Evolutionary conservation across 2,888 invertebrate species (phyloP).

Genomic region (Ophion ventricosus): DNA sequence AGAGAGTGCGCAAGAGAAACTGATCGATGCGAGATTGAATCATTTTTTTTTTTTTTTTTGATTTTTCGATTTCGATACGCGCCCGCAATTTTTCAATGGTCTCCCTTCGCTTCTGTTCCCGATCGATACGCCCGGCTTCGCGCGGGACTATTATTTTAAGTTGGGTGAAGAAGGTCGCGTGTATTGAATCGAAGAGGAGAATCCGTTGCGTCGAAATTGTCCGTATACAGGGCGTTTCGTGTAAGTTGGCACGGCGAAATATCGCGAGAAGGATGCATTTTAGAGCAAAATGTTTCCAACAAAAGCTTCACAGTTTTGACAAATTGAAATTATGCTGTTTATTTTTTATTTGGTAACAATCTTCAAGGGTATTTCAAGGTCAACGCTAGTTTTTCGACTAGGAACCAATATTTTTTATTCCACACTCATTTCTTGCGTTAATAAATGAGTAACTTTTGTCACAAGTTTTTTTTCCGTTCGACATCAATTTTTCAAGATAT

Average conservation of each 20-base stretch:
- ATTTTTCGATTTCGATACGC: not conserved
- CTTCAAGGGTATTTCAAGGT: not conserved
- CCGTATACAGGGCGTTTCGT: not conserved
- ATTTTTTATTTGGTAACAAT: not conserved
- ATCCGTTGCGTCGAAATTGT: not conserved
- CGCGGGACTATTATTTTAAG: not conserved
- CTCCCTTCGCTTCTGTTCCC: not conserved
- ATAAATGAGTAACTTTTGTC: not conserved
- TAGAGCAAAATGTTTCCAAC: not conserved
- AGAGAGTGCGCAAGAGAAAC: not conserved
- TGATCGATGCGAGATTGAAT: slow-evolving; percentile 33
- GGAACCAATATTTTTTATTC: not conserved
- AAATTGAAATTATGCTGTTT: not conserved
- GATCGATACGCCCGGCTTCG: not conserved
- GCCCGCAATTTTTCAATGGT: not conserved
- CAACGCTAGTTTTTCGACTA: not conserved
- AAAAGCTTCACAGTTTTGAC: not conserved
- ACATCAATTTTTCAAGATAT: not conserved
- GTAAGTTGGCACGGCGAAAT: not conserved
- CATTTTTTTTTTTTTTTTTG: too few relatives aligned
- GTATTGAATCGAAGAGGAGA: too few relatives aligned
- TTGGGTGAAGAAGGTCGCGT: not conserved
- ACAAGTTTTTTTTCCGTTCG: not conserved
- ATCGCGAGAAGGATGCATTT: not conserved
- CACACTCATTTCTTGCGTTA: not conserved